Conservation (phyloP, 2,113 vertebrate genomes). For the Gymnarchus niloticus region DNA sequence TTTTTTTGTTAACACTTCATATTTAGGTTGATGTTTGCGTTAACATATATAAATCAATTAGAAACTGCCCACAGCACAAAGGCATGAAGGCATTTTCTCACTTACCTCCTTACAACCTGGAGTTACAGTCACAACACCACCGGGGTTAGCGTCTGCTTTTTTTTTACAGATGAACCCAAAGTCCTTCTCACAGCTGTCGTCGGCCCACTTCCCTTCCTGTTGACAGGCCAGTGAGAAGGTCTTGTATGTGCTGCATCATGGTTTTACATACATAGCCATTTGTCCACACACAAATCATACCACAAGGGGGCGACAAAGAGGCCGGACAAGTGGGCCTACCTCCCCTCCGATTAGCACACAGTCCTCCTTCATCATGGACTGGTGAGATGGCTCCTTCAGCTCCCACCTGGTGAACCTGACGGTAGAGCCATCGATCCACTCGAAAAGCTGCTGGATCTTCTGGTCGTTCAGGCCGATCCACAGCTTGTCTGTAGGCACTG, state of each 20-base stretch:
- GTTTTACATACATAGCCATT: no score
- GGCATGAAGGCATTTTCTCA: neutral
- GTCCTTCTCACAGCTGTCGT: conserved; percentile 68
- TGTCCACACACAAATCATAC: neutral
- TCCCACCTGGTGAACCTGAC: conserved; percentile 81
- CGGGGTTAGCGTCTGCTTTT: conserved; percentile 53
- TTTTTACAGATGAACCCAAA: conserved; percentile 82
- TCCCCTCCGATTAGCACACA: conserved; percentile 80
- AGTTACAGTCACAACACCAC: conserved; percentile 46
- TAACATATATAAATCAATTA: neutral
- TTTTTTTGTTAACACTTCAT: no score
- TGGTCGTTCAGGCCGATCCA: conserved; percentile 90
- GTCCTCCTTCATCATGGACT: conserved; percentile 65
- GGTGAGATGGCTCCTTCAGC: conserved; percentile 67
- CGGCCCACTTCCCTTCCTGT: conserved; percentile 84
- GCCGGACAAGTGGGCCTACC: conserved; percentile 50
- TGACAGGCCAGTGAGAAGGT: conserved; percentile 39
- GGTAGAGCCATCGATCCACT: conserved; percentile 79
- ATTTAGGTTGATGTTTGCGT: no score
- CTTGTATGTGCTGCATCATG: neutral
- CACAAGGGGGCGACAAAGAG: neutral
- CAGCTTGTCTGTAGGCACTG: conserved; percentile 72
- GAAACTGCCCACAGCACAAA: neutral
- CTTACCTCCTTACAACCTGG: conserved; percentile 77
- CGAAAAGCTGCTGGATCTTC: conserved; percentile 78